A percentile compares a stretch with the other conserved stretches of the same genome.
Evolutionary conservation across 1,140 invertebrate species (phyloP).

Genomic region (Araneus ventricosus): DNA sequence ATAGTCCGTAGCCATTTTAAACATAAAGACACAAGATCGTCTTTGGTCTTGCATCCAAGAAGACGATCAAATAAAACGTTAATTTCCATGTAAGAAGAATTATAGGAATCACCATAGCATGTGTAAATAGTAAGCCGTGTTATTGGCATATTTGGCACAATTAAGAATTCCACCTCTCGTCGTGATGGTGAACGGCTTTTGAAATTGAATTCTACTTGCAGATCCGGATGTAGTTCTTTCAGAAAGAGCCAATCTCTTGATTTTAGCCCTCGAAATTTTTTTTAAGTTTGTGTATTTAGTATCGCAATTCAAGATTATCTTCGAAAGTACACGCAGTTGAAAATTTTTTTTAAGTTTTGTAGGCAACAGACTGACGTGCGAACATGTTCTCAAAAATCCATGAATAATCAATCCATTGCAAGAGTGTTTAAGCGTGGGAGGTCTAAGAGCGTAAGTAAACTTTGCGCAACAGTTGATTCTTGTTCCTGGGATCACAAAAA

Average conservation of each 20-base stretch:
- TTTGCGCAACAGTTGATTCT: neutral
- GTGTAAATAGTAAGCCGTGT: neutral
- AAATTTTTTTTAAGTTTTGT: too few species aligned
- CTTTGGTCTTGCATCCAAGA: neutral
- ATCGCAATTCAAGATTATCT: neutral
- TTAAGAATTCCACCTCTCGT: neutral
- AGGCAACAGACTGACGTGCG: neutral
- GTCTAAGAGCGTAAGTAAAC: neutral
- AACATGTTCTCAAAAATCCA: neutral
- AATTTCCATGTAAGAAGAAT: neutral
- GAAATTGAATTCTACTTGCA: neutral
- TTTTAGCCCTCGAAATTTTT: neutral
- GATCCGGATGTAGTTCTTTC: neutral
- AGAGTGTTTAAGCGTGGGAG: neutral
- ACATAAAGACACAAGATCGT: neutral
- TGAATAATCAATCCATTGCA: neutral
- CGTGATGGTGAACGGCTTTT: neutral
- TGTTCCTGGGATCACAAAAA: neutral
- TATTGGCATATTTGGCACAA: neutral
- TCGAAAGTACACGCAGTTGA: neutral
- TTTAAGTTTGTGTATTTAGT: neutral
- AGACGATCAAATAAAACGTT: neutral
- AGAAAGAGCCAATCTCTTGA: neutral
- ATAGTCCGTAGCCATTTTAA: neutral
- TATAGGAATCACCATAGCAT: too few species aligned